Conservation (phyloP, 2,113 vertebrate species). For the Ptilonorhynchus violaceus region DNA sequence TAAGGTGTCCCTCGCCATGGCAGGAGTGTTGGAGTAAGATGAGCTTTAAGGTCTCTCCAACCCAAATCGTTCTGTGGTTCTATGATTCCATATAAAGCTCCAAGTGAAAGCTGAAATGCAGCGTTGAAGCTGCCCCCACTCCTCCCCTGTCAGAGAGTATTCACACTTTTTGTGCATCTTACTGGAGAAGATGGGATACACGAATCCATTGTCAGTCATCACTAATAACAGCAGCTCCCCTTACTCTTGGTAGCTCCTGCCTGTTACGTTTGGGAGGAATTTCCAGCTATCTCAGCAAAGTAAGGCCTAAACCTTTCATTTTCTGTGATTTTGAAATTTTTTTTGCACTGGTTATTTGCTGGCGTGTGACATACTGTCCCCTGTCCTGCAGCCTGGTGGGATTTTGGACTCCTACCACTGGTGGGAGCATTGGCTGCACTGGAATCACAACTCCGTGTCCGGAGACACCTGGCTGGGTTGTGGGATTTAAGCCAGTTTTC, state of each 20-base stretch:
- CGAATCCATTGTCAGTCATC: rapidly evolving
- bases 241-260: neutral
- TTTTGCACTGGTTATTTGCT: neutral
- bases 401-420: neutral
- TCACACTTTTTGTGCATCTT: neutral
- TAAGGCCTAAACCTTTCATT: neutral
- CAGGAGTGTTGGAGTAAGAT: neutral
- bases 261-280: neutral
- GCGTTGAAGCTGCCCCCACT: neutral
- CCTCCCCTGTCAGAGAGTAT: neutral
- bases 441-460: neutral
- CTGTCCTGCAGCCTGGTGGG: neutral
- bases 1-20: neutral
- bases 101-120: neutral
- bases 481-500: neutral
- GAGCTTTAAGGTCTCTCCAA: neutral
- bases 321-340: neutral
- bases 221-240: neutral
- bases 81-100: neutral
- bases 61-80: neutral
- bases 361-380: rapidly evolving
- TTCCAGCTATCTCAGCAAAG: neutral
- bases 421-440: neutral
- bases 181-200: neutral
- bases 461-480: neutral